Evolutionary conservation across 2,888 invertebrate genomes (phyloP).

Genomic region (Heliconius hortense): DNA sequence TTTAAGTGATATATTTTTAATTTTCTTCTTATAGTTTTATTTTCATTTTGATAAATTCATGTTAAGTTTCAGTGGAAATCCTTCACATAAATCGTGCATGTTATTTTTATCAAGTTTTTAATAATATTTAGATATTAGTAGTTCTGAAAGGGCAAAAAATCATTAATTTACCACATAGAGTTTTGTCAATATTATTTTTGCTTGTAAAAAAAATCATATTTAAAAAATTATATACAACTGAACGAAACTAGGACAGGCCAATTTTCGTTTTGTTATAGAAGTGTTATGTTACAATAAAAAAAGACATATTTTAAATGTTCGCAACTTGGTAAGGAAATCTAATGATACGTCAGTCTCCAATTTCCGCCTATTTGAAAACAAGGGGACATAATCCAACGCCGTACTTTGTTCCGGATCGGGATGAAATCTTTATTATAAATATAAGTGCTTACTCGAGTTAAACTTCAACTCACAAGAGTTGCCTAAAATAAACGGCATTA

Average conservation of each 20-base stretch:
- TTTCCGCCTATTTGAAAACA: not conserved
- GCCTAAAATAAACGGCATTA: too few species aligned
- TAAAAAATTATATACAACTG: not conserved
- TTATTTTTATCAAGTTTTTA: not conserved
- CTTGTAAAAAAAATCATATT: too few species aligned
- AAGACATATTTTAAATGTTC: too few species aligned
- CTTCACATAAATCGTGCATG: not conserved
- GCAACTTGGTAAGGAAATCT: not conserved
- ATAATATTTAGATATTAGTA: too few species aligned
- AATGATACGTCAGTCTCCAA: not conserved
- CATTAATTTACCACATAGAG: too few species aligned
- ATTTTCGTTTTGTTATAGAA: not conserved
- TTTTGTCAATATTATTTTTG: too few species aligned
- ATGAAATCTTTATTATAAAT: not conserved
- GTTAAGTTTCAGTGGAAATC: not conserved
- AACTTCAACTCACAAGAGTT: too few species aligned
- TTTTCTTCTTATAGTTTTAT: not conserved
- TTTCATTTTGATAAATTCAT: not conserved
- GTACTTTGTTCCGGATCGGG: not conserved
- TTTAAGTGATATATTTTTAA: constrained; percentile 20
- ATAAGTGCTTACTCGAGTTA: not conserved
- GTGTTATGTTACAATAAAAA: not conserved
- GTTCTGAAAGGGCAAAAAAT: too few species aligned
- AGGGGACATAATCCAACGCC: not conserved
- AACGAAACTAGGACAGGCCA: not conserved